These are phyloP conservation scores for Petrocephalus microphthalmus DNA, from an alignment of 2,113 vertebrate genomes.

Conservation along the genomic window DNA sequence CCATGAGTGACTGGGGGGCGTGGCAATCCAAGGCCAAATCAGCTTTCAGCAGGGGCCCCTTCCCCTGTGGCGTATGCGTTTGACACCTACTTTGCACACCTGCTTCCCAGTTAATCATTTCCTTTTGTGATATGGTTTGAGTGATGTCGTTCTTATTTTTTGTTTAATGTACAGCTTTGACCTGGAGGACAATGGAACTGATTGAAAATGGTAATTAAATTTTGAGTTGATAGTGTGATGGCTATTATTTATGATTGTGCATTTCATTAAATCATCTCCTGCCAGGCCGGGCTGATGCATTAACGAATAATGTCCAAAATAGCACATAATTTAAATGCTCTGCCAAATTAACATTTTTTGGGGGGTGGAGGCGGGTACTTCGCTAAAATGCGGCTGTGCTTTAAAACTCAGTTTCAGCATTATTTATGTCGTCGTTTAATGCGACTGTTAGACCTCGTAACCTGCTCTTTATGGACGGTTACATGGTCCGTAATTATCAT, in stretches of 20 bases:
- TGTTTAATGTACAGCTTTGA: neutral
- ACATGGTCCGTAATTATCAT: neutral
- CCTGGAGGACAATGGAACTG: conserved; percentile 11
- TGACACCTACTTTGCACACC: neutral
- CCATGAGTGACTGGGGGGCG: neutral
- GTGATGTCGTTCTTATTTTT: neutral
- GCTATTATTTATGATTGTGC: conserved; percentile 2
- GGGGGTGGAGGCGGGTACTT: neutral
- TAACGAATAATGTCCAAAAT: neutral
- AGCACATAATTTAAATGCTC: neutral
- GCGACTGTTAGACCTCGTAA: neutral
- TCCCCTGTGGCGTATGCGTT: neutral
- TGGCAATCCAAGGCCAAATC: neutral
- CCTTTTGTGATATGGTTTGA: neutral
- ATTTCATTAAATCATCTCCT: neutral
- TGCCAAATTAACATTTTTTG: neutral
- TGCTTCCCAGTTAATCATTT: neutral
- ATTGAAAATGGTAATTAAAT: conserved; percentile 14
- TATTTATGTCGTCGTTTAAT: neutral
- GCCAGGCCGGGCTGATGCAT: neutral
- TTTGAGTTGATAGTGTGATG: neutral
- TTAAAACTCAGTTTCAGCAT: neutral
- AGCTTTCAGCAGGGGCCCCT: neutral
- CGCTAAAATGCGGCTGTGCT: neutral
- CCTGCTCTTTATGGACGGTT: neutral